Evolutionary conservation across 2,888 invertebrate genomes (phyloP).

Genomic region (Caenorhabditis sp.): DNA sequence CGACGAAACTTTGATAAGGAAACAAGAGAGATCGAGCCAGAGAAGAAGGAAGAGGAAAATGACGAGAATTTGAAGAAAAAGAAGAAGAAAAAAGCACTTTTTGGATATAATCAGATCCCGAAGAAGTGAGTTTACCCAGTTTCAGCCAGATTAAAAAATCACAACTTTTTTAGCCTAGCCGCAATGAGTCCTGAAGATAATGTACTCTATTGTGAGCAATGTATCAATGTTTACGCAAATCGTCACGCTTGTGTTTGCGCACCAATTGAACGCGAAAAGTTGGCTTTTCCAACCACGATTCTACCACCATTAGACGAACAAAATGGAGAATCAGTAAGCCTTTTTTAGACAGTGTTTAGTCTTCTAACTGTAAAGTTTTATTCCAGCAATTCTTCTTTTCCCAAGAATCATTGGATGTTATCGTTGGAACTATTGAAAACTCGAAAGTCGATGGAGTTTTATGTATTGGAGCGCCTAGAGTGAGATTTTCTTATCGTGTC

Average conservation of each 20-base stretch:
- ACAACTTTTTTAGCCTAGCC: constrained; percentile 36
- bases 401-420: constrained; percentile 52
- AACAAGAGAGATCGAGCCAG: constrained; percentile 8
- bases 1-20: constrained; percentile 17
- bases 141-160: neutral
- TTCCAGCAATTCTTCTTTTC: constrained; percentile 68
- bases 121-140: constrained; percentile 32
- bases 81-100: constrained; percentile 28
- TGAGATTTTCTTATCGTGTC: neutral
- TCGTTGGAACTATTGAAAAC: constrained; percentile 41
- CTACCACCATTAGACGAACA: constrained; percentile 53
- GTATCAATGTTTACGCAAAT: constrained; percentile 49
- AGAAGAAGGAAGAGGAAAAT: neutral
- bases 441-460: constrained; percentile 58
- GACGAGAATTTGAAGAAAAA: neutral
- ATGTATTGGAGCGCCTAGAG: constrained; percentile 61
- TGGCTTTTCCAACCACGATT: constrained; percentile 46
- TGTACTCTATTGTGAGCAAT: constrained; percentile 51
- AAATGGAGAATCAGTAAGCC: constrained; percentile 55
- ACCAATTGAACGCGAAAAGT: constrained; percentile 30
- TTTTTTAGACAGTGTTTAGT: too few species aligned
- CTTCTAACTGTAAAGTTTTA: neutral
- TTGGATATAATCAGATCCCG: constrained; percentile 41
- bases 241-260: constrained; percentile 52
- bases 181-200: constrained; percentile 34